Evolutionary conservation across 1,140 invertebrate species (phyloP), one percentile per base, ranked within the genome.

Genomic region (Akabosia matsudoensis): DNA sequence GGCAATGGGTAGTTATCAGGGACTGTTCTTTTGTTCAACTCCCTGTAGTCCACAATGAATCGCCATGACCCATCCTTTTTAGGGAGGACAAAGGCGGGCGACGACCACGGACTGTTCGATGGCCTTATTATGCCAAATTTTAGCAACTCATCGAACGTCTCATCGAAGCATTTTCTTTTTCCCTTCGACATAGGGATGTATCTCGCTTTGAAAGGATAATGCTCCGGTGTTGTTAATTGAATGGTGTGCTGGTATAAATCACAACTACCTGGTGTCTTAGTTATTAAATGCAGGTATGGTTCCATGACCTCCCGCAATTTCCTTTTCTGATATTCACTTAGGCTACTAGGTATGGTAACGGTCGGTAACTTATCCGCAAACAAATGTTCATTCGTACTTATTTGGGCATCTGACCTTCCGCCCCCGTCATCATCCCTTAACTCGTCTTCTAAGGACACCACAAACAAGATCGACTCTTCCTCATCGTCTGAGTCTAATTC

Each of bases 31-130:
- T 10, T 24, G 22, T 64, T 64, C n/a, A 64, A 24, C 24, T 64
- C 34, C 4, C 84, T 79, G 75, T 86, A 88, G 80, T 88, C 86
- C 0, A 86, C 84, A 74, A 83, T 85, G 0, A 83, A 79, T 33
- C 87, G 76, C 79, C 82, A 85, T 13, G 75, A 74, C 3, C 83
- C 84, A 75, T 83, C 79, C 73, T 82, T 80, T 74, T 88, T 88
- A 2, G 78, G 78, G 0, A 85, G 84, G 54, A 88, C 80, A 74
- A 86, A 84, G 1, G 87, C 73, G 26, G 85, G 84, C 3, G 83
- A 85, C 10, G 85, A 81, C 85, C 86, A 88, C 24, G 84, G 74
- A 72, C 82, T 83, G n/a, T 82, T 83, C 0, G 85, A 85, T 16
- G 73, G 73, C 81, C 81, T 61, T 31, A 77, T 73, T 33, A 82